phyloP scores from a whole-genome alignment of 1,140 invertebrate species.

The Penaeus indicus region DNA sequence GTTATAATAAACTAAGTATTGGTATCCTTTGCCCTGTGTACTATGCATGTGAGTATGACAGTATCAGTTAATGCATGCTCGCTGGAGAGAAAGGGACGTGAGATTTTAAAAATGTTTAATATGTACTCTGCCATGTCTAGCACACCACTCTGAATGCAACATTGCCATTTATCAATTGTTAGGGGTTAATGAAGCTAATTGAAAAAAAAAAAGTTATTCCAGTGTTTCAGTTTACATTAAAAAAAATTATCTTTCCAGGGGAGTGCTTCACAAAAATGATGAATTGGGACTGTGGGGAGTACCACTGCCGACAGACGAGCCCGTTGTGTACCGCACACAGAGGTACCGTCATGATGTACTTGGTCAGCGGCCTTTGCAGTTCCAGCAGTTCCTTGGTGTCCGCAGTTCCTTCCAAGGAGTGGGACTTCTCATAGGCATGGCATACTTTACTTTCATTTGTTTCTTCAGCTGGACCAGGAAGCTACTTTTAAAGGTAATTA shows the following conservation, averaged over 20 bases:
- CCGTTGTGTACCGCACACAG: slow-evolving; percentile 63
- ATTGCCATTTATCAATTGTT: too few relatives aligned
- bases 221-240: neutral
- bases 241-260: neutral
- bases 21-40: too few relatives aligned
- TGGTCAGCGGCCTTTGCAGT: slow-evolving; percentile 54
- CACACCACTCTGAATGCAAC: too few relatives aligned
- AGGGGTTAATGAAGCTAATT: too few relatives aligned
- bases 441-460: slow-evolving; percentile 55
- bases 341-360: slow-evolving; percentile 49
- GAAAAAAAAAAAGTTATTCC: neutral
- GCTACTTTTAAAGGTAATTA: slow-evolving; percentile 59
- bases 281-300: slow-evolving; percentile 41
- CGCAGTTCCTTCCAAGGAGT: slow-evolving; percentile 38
- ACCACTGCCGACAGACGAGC: slow-evolving; percentile 44
- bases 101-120: too few relatives aligned
- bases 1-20: too few relatives aligned
- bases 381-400: slow-evolving; percentile 43
- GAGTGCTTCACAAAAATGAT: slow-evolving; percentile 52
- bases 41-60: too few relatives aligned
- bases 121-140: too few relatives aligned
- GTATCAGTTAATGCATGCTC: too few relatives aligned
- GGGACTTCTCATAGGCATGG: slow-evolving; percentile 50
- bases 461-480: slow-evolving; percentile 60
- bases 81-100: too few relatives aligned